phyloP scores from a whole-genome alignment of 1,140 invertebrate species.

The Drosophila oshimai region DNA sequence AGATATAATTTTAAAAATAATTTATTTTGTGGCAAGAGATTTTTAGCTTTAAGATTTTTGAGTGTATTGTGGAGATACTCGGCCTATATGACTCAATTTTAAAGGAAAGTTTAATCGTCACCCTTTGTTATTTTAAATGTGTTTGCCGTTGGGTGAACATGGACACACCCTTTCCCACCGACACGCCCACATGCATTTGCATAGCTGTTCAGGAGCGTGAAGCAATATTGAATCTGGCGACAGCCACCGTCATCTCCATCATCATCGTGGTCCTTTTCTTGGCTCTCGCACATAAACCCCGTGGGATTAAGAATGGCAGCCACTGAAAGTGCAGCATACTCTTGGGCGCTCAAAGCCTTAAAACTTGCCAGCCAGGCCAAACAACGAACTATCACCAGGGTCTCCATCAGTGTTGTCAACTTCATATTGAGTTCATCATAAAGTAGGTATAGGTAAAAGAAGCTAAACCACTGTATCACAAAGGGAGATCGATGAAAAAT shows the following conservation, averaged over 20 bases:
- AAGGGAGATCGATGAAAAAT: too few species aligned
- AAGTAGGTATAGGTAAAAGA: neutral
- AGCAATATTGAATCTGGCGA: slow-evolving; percentile 68
- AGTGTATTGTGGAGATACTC: neutral
- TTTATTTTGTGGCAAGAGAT: too few species aligned
- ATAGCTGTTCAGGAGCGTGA: slow-evolving; percentile 46
- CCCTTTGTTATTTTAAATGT: slow-evolving; percentile 17
- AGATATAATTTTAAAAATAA: too few species aligned
- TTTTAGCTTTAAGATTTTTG: neutral
- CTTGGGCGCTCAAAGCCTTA: slow-evolving; percentile 43
- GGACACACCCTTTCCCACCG: slow-evolving; percentile 10
- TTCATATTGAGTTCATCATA: neutral
- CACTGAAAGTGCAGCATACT: slow-evolving; percentile 16
- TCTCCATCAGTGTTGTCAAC: neutral
- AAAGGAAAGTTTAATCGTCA: neutral
- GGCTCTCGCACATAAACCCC: slow-evolving; percentile 46
- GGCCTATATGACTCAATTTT: slow-evolving; percentile 1
- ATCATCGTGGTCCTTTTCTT: slow-evolving; percentile 28
- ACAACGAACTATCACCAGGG: neutral
- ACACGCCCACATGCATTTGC: slow-evolving; percentile 32
- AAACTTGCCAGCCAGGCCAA: neutral
- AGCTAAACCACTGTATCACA: too few species aligned
- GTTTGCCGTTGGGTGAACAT: slow-evolving; percentile 25
- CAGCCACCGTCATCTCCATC: slow-evolving; percentile 24
- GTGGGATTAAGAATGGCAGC: slow-evolving; percentile 58